Evolutionary conservation across 64 coral and sea anemone species (phyloP), one percentile per base, ranked within the genome.

Genomic region (Platygyra sinensis): DNA sequence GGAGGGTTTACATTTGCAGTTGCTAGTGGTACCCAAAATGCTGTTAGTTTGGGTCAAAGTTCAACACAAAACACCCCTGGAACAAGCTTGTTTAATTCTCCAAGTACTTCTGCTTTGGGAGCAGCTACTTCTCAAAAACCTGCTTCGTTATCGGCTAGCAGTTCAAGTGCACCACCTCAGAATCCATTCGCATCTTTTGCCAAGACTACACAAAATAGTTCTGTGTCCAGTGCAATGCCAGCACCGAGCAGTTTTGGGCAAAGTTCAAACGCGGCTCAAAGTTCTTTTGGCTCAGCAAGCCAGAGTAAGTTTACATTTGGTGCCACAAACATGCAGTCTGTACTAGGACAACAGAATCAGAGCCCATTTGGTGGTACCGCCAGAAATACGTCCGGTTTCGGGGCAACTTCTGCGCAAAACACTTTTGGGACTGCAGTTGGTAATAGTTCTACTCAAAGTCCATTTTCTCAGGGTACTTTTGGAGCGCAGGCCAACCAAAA

Each of bases 381-480:
- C 29, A 65, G 30, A 29, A 27, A 10, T 72, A 57, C 22, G 30
- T 73, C 30, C 32, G 69, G 84, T 29, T 27, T 72, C 52, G 25
- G 46, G 18, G 19, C 38, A 15, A 49, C 65, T 16, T 28, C 14
- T 72, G 32, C 64, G 11, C 82, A 67, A 20, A 87, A 31, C 15
- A 5, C 71, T 22, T 84, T 84, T 76, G 72, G 72, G 52, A 42
- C 32, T 8, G 3, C 89, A 22, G 29, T n/a, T 24, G 2, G 5
- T 30, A 65, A 62, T n/a, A 63, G 18, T 63, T 22, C 79, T 46
- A 12, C 29, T 25, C 80, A 83, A 51, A 85, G 62, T 69, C 81
- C 81, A 17, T 85, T 85, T 28, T 75, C 19, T 36, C 89, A 83
- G 46, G 42, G 16, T 83, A 52, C 79, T 10, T 84, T 91, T 30